These are phyloP conservation scores for Neotoma lepida DNA, from an alignment of 2,113 vertebrate species.

Conservation along the genomic window DNA sequence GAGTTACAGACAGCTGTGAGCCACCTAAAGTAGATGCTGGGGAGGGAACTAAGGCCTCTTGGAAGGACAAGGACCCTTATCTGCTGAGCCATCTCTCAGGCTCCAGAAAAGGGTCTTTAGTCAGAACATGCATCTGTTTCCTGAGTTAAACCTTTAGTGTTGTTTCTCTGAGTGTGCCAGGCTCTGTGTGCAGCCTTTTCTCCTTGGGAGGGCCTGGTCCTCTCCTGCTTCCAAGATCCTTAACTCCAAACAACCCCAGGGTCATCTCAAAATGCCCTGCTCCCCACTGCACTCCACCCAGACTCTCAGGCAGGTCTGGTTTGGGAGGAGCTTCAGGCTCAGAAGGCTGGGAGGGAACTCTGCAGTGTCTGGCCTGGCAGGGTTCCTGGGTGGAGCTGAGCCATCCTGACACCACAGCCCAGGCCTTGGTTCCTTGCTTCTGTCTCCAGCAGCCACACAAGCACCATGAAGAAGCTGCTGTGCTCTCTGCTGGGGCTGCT, in stretches of 20 bases:
- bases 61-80: neutral
- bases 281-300: neutral
- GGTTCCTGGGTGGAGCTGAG: neutral
- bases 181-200: neutral
- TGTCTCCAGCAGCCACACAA: neutral
- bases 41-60: neutral
- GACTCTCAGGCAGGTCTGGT: neutral
- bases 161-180: neutral
- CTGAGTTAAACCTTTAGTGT: neutral
- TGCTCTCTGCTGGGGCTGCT: too few species aligned
- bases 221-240: too few species aligned
- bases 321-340: neutral
- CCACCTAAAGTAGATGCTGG: neutral
- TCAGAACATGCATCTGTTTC: neutral
- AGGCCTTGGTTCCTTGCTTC: neutral
- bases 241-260: accelerated
- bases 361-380: neutral
- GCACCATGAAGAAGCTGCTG: neutral
- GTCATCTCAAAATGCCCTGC: neutral
- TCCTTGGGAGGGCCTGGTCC: neutral
- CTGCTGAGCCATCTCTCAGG: neutral
- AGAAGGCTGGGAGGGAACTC: neutral
- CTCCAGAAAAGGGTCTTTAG: neutral
- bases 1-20: neutral
- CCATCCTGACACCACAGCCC: neutral